Conservation (phyloP, 2,888 invertebrate genomes). For the Cordylochernes scorpioides region DNA sequence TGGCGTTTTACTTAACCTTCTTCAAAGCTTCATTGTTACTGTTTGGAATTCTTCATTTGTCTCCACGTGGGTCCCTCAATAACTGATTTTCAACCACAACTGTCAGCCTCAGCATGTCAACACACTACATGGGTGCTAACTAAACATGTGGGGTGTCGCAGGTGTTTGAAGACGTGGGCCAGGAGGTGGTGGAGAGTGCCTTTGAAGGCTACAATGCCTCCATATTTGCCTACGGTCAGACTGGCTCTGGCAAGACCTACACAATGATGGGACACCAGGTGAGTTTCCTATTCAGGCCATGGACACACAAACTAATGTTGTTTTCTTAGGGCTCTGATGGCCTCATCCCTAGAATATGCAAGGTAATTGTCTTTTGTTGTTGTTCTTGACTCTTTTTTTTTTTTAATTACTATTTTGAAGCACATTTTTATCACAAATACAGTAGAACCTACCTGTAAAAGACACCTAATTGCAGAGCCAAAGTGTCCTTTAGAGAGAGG, state of each 20-base stretch:
- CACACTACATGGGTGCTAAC: too few species aligned
- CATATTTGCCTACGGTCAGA: constrained; percentile 72
- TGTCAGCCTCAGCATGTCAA: too few species aligned
- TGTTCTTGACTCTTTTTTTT: neutral
- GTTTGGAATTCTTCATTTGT: too few species aligned
- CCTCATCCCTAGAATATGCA: constrained; percentile 57
- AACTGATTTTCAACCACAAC: too few species aligned
- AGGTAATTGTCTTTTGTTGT: constrained; percentile 23
- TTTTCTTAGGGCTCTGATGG: constrained; percentile 41
- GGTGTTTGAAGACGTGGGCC: constrained; percentile 34
- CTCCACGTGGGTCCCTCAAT: too few species aligned
- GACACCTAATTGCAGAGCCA: too few species aligned
- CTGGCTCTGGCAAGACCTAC: constrained; percentile 67
- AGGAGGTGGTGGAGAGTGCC: constrained; percentile 50
- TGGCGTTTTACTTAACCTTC: too few species aligned
- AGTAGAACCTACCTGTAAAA: too few species aligned
- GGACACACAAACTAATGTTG: neutral
- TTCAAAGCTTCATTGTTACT: too few species aligned
- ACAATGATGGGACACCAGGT: constrained; percentile 63
- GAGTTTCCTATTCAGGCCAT: constrained; percentile 17
- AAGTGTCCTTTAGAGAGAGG: too few species aligned
- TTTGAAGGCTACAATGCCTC: constrained; percentile 66
- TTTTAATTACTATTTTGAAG: neutral
- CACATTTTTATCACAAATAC: too few species aligned
- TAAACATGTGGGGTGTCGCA: too few species aligned